These are phyloP conservation scores for Capitulum mitella DNA, from an alignment of 2,888 invertebrate species.

Conservation along the genomic window DNA sequence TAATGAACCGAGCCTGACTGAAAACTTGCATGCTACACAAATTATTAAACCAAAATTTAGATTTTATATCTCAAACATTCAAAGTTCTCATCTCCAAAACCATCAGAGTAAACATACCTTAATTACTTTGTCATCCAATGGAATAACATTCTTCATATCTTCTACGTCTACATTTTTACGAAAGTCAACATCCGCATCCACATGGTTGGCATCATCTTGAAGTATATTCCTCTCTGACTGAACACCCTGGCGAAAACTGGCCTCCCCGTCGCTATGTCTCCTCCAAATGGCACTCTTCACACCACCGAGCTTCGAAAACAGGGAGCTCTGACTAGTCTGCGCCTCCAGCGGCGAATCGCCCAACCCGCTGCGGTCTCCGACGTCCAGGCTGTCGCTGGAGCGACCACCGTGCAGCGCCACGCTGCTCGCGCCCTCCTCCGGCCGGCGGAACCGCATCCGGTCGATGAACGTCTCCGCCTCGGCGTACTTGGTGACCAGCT, in stretches of 20 bases:
- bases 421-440: neutral
- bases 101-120: too few relatives aligned
- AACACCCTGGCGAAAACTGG: neutral
- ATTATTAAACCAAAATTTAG: too few relatives aligned
- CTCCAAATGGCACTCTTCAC: neutral
- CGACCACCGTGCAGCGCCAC: neutral
- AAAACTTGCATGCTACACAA: too few relatives aligned
- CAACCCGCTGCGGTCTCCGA: neutral
- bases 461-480: conserved; percentile 15
- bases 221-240: neutral
- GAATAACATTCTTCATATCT: too few relatives aligned
- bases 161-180: too few relatives aligned
- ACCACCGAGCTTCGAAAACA: neutral
- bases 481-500: conserved; percentile 15
- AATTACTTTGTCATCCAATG: too few relatives aligned
- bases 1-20: too few relatives aligned
- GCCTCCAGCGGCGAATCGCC: neutral
- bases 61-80: too few relatives aligned
- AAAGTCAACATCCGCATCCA: too few relatives aligned
- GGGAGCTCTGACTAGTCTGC: neutral
- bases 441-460: conserved; percentile 2
- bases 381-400: neutral
- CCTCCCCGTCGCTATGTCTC: neutral
- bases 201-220: neutral
- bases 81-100: too few relatives aligned